Evolutionary conservation across 2,888 invertebrate species (phyloP).

Genomic region (Aphelenchoides bicaudatus): DNA sequence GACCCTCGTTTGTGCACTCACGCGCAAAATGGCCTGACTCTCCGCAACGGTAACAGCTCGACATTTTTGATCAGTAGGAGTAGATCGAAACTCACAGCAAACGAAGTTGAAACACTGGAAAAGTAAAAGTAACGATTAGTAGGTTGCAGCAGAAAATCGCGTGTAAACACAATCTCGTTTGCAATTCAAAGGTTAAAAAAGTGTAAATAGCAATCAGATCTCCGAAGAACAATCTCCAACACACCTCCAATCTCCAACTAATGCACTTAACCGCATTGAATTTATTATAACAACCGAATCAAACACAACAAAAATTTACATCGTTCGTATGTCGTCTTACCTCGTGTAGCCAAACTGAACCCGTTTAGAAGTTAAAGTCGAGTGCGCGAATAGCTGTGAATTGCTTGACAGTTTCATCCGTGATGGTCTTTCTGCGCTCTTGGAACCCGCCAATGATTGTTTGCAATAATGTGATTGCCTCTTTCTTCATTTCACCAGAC

Average conservation of each 20-base stretch:
- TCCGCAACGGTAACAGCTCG: conserved; percentile 12
- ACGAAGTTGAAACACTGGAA: neutral
- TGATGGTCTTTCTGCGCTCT: conserved; percentile 73
- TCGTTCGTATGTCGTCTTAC: conserved; percentile 4
- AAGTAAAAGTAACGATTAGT: no score
- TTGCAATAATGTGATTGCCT: conserved; percentile 74
- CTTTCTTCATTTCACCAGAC: conserved; percentile 89
- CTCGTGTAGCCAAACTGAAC: neutral
- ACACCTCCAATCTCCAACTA: neutral
- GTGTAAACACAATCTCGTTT: neutral
- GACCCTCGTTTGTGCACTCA: conserved; percentile 43
- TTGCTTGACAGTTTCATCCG: conserved; percentile 76
- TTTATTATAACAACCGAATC: conserved; percentile 8
- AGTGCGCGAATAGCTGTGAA: conserved; percentile 79
- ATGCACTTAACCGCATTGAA: conserved; percentile 10
- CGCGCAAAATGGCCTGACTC: conserved; percentile 52
- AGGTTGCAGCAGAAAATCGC: neutral
- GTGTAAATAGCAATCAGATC: neutral
- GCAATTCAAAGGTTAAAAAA: neutral
- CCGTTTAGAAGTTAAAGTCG: conserved; percentile 52
- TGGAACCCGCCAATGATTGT: conserved; percentile 80
- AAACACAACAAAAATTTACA: neutral
- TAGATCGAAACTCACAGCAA: neutral
- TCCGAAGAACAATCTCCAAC: neutral
- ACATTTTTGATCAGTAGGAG: neutral